Percentiles rank a stretch among this genome's conserved stretches.
Conservation (phyloP, 2,113 vertebrate genomes). For the Vulpes lagopus region DNA sequence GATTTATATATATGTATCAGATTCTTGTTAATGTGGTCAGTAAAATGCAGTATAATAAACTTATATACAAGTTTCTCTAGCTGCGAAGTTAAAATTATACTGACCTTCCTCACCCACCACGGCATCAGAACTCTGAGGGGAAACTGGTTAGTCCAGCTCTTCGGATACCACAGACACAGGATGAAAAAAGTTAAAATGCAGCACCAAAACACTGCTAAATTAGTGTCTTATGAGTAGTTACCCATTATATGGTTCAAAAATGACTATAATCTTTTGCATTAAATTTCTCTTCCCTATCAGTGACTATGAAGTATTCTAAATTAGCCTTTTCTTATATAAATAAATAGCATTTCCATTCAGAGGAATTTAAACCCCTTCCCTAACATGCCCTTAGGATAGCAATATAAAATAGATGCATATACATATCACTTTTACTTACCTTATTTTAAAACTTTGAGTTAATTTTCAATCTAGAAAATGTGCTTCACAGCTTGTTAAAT, state of each 20-base stretch:
- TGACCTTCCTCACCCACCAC: background rate
- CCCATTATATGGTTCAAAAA: background rate
- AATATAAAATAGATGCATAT: background rate
- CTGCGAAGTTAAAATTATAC: background rate
- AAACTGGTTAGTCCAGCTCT: background rate
- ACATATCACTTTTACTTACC: background rate
- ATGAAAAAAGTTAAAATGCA: background rate
- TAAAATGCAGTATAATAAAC: background rate
- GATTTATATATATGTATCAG: background rate
- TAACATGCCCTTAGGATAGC: background rate
- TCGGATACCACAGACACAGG: background rate
- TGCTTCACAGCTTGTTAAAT: background rate
- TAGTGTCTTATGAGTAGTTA: background rate
- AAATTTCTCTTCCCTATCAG: background rate
- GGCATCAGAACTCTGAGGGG: background rate
- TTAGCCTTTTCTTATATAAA: slow-evolving; percentile 15
- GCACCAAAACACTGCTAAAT: background rate
- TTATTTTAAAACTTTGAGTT: slow-evolving; percentile 27
- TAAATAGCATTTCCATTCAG: slow-evolving; percentile 44
- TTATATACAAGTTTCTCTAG: background rate
- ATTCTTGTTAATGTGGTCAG: background rate
- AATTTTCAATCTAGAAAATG: background rate
- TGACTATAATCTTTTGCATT: background rate
- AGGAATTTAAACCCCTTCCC: background rate
- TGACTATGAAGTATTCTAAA: background rate